Evolutionary conservation across 2,113 vertebrate species (phyloP), one percentile per base, ranked within the genome.

Genomic region (Turnix velox): DNA sequence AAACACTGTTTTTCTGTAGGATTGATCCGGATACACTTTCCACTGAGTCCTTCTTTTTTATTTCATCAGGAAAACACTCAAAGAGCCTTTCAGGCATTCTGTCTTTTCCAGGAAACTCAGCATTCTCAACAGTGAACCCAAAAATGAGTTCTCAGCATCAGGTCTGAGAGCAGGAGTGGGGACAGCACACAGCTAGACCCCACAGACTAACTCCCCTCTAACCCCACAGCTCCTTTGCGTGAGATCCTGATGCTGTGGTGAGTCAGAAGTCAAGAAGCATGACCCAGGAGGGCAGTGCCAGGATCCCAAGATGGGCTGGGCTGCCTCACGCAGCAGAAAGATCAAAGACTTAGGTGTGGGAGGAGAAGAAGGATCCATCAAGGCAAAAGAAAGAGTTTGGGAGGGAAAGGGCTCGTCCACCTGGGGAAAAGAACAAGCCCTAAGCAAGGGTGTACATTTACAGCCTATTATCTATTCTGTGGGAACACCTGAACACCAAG

Each of bases 311-410:
- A n/a, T 59, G 94, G 95, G 94, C n/a, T 54, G 73, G 92, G 94
- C 91, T 42, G 74, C 84, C 66, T 95, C 75, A 87, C 18, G 1
- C 37, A 65, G 91, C 94, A 95, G 30, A 96, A 93, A 96, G 95
- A 96, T 96, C 96, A 96, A 94, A 95, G 92, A 28, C 77, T 84
- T 75, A 78, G 62, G 92, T 89, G 95, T 96, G 94, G 95, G 92
- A 94, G 84, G 91, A 31, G 18, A 87, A 88, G 69, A 88, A 37
- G 73, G 93, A 90, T 72, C 84, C 81, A 89, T 49, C 52, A 30
- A 57, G 57, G 86, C 1, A 52, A 86, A 72, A 49, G 46, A 90
- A 85, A 49, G 73, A 83, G 62, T 35, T 55, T 65, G 62, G 92
- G 69, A 96, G 74, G 90, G 88, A 86, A 69, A 94, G 87, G 58